Base-by-base conservation (phyloP, 2,797 vertebrate genomes). In the Lepus oiostolus region DNA sequence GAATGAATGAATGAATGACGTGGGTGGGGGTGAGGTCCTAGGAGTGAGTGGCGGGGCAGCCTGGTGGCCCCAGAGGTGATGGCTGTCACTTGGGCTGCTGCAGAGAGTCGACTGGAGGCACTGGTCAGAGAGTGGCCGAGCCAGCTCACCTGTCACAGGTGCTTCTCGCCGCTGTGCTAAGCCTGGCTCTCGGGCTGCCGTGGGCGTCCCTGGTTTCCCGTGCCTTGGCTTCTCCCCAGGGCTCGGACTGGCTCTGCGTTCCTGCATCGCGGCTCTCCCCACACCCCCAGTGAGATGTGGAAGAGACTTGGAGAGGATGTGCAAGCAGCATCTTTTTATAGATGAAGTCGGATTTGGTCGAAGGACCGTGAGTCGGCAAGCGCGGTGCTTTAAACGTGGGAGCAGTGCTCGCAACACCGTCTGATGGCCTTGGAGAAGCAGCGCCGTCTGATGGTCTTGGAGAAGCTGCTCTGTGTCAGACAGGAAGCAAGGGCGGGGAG, bases 151-250 rank as follows among this genome's bases (percentile, higher is more conserved):
- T 14, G 7, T 16, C 0, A 2, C 52, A 13, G 24, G 32, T 26
- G 35, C 26, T 35, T 28, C 28, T 21, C 6, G 10, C 30, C 2
- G 14, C 2, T 16, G 1, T 1, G 2, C 52, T 62, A 21, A 22
- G 22, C 42, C 16, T 1, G 0, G 3, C 21, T 38, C 14, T 7
- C 14, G 52, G 19, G 2, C 2, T 10, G 19, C 63, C 10, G 0
- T 0, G 7, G 50, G 30, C 10, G 54, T 52, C 19, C 4, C 77
- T 8, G 14, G 58, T 28, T 26, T 42, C 50, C 32, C 10, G 10
- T 14, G 14, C 67, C 63, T 47, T 68, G 17, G 47, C 21, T 42
- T 1, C n/a, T 52, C 10, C 1, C 17, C 19, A 22, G 22, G 9
- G 2, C 26, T n/a, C 13, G 26, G 10, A 4, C 7, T 12, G 26